A percentile compares a stretch with the other conserved stretches of the same genome.
These are phyloP conservation scores for Huso huso DNA, from an alignment of 2,797 vertebrate species.

Conservation along the genomic window DNA sequence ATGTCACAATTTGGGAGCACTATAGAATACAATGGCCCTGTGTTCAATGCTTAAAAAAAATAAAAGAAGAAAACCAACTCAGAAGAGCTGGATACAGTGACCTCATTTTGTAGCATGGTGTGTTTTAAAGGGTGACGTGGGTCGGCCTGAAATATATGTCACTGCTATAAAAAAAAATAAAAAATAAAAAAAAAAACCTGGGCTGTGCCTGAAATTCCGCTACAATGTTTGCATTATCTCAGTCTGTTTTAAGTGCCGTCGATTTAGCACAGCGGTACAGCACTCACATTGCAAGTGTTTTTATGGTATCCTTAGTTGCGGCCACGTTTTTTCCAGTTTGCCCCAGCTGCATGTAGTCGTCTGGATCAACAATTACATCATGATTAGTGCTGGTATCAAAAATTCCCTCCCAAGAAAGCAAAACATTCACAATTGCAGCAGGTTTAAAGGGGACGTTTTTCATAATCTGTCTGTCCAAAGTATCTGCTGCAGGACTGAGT, in stretches of 20 bases:
- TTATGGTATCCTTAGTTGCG: neutral
- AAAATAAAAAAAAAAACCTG: neutral
- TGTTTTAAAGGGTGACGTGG: neutral
- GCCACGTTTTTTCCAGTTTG: neutral
- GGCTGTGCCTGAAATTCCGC: neutral
- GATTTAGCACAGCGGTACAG: slow-evolving; percentile 18
- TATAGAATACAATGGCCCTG: neutral
- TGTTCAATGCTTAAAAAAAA: neutral
- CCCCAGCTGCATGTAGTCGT: slow-evolving; percentile 8
- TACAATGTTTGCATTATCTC: slow-evolving; percentile 9
- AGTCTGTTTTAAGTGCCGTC: slow-evolving; percentile 9
- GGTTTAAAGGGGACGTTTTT: slow-evolving; percentile 1
- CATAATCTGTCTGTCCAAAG: slow-evolving; percentile 10
- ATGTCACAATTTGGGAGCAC: no score
- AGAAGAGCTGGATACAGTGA: neutral
- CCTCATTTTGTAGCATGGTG: slow-evolving; percentile 11
- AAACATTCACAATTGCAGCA: slow-evolving; percentile 22
- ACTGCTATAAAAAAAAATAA: neutral
- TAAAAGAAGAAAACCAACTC: neutral
- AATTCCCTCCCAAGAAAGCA: slow-evolving; percentile 31
- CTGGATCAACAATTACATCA: slow-evolving; percentile 20
- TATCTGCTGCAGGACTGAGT: slow-evolving; percentile 7
- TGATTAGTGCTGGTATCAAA: slow-evolving; percentile 20
- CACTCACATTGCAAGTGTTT: slow-evolving; percentile 12
- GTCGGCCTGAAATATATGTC: neutral